Percentiles rank a stretch among this genome's conserved stretches.
These are phyloP conservation scores for Colletes collaris DNA, from an alignment of 2,888 invertebrate species.

Conservation along the genomic window DNA sequence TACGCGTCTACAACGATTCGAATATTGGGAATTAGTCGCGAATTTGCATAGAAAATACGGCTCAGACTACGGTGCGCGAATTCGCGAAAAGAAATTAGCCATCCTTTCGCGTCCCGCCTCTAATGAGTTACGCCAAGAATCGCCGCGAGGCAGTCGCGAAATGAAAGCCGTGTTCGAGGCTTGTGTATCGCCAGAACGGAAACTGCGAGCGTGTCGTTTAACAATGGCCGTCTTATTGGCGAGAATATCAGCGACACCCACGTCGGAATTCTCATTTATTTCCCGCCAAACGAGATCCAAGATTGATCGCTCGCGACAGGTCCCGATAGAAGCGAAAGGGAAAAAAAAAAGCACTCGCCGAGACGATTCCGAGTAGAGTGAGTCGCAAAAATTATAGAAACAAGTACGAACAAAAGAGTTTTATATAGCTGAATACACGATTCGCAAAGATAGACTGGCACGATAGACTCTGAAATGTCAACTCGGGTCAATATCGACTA, in stretches of 20 bases:
- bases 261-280: neutral
- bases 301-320: too few species aligned
- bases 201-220: neutral
- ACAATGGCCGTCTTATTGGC: neutral
- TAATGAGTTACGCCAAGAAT: constrained; percentile 32
- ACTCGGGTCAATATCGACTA: neutral
- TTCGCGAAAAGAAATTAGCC: constrained; percentile 20
- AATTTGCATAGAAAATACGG: constrained; percentile 20
- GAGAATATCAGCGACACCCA: neutral
- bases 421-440: too few species aligned
- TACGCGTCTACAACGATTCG: neutral
- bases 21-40: constrained; percentile 13
- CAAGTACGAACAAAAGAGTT: too few species aligned
- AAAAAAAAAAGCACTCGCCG: too few species aligned
- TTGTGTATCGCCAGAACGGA: neutral
- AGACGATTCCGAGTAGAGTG: too few species aligned
- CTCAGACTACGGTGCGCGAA: neutral
- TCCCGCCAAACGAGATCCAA: neutral
- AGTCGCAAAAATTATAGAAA: too few species aligned
- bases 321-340: too few species aligned
- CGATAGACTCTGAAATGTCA: neutral
- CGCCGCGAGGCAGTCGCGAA: neutral
- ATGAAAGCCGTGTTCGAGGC: constrained; percentile 6
- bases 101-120: neutral
- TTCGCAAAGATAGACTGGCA: too few species aligned